Percentiles rank a stretch among this genome's conserved stretches.
phyloP scores from a whole-genome alignment of 2,113 vertebrate genomes.

The Microcebus jonahi region DNA sequence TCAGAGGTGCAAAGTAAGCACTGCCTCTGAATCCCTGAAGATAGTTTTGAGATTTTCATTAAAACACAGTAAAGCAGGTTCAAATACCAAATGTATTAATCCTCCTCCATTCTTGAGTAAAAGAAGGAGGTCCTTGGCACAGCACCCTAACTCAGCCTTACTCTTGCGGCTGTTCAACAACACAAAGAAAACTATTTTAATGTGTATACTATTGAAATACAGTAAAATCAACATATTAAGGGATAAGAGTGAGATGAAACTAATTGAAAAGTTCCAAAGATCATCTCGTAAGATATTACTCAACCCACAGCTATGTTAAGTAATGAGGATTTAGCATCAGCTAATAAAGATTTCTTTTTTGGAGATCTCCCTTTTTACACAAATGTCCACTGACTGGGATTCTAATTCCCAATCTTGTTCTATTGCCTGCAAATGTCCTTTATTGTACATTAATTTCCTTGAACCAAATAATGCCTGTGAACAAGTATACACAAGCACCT shows the following conservation, averaged over 20 bases:
- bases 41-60: background rate
- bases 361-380: background rate
- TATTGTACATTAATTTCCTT: background rate
- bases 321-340: background rate
- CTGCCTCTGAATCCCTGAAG: background rate
- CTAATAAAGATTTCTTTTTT: slow-evolving; percentile 7
- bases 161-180: background rate
- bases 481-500: background rate
- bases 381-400: background rate
- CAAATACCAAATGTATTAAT: background rate
- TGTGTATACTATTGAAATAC: background rate
- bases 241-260: background rate
- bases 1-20: background rate
- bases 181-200: background rate
- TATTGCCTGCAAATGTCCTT: background rate
- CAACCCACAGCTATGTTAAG: background rate
- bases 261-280: background rate
- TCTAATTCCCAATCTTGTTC: background rate
- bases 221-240: slow-evolving; percentile 48
- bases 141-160: background rate
- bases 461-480: background rate
- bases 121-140: background rate
- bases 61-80: background rate
- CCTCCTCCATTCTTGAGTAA: background rate
- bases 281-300: background rate